Conservation (phyloP, 1,140 invertebrate genomes). For the Monochamus saltuarius region DNA sequence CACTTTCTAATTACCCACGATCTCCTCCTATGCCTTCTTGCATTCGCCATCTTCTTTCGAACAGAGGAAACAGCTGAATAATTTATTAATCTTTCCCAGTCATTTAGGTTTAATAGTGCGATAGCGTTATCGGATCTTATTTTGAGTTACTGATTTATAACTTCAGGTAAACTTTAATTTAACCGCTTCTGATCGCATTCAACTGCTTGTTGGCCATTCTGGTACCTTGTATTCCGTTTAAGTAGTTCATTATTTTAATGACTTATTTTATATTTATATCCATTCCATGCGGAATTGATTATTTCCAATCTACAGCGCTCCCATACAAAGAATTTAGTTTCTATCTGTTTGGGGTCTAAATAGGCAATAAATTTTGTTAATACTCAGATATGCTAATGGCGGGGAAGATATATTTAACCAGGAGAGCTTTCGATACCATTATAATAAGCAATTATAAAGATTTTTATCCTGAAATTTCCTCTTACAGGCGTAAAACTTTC, state of each 20-base stretch:
- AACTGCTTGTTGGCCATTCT: neutral
- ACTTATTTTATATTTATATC: constrained; percentile 7
- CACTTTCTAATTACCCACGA: constrained; percentile 29
- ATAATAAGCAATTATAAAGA: constrained; percentile 19
- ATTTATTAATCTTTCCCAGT: constrained; percentile 29
- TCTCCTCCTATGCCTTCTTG: constrained; percentile 16
- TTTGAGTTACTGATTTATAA: constrained; percentile 17
- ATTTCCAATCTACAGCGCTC: neutral
- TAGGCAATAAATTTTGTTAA: constrained; percentile 20
- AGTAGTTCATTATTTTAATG: constrained; percentile 7
- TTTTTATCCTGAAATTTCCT: constrained; percentile 5
- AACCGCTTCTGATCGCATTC: constrained; percentile 15
- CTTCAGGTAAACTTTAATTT: constrained; percentile 15
- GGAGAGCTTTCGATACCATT: constrained; percentile 11
- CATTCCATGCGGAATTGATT: constrained; percentile 6
- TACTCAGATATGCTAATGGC: constrained; percentile 20
- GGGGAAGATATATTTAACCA: constrained; percentile 8
- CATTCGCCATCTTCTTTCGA: neutral
- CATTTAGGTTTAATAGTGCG: constrained; percentile 32
- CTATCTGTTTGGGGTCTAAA: constrained; percentile 13
- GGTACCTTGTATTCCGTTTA: neutral
- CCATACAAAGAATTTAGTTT: neutral
- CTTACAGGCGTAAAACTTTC: too few relatives aligned
- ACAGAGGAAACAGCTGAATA: constrained; percentile 22
- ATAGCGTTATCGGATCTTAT: constrained; percentile 22